These are phyloP conservation scores for Morinoia aosen DNA, from an alignment of 2,888 invertebrate species.

Conservation along the genomic window DNA sequence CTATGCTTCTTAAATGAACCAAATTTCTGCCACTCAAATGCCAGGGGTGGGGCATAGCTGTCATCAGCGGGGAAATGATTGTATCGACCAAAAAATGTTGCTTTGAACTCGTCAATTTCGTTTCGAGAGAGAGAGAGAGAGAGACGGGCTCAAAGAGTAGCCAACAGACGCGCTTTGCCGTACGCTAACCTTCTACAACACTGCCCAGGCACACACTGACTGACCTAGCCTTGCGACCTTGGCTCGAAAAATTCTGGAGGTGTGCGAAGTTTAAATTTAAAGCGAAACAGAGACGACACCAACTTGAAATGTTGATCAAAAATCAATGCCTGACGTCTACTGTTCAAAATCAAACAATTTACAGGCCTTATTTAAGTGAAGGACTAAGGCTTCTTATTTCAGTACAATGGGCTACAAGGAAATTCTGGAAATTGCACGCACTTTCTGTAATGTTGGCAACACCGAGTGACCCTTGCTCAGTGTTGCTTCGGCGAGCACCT, in stretches of 20 bases:
- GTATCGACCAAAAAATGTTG: constrained; percentile 24
- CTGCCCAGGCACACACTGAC: background rate
- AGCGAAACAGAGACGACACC: background rate
- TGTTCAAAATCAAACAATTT: too few relatives aligned
- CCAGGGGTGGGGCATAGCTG: background rate
- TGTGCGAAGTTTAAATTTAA: background rate
- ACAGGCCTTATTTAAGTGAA: too few relatives aligned
- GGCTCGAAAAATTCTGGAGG: background rate
- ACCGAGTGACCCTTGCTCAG: constrained; percentile 24
- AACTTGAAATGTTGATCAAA: background rate
- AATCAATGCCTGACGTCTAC: background rate
- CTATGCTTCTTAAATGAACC: background rate
- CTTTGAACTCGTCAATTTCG: background rate
- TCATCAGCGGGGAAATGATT: background rate
- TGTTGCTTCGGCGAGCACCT: background rate
- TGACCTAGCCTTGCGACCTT: background rate
- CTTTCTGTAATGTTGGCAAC: background rate
- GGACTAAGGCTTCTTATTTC: background rate
- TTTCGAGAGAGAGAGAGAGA: background rate
- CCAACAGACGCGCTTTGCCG: background rate
- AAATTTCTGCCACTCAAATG: background rate
- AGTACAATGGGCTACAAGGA: background rate
- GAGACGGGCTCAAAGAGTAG: background rate
- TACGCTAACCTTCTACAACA: background rate
- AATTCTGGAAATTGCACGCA: background rate